A percentile compares a stretch with the other conserved stretches of the same genome.
Conservation (phyloP, 2,113 vertebrate species). For the Anguilla japonica region DNA sequence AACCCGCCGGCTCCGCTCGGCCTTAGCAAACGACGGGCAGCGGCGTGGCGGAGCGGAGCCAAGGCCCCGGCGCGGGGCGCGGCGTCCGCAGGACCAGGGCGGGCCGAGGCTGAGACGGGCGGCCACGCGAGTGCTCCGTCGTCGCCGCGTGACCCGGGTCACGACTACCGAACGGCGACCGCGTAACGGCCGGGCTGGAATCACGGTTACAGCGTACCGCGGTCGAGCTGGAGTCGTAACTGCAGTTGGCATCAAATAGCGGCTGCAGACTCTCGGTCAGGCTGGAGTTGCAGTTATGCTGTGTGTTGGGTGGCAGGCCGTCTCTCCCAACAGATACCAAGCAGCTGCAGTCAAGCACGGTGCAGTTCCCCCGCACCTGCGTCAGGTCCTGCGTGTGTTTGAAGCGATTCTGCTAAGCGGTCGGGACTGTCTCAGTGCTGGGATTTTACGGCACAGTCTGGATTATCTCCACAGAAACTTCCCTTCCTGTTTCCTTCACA, state of each 20-base stretch:
- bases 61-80: background rate
- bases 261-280: background rate
- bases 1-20: background rate
- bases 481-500: constrained; percentile 4
- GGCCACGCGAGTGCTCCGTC: background rate
- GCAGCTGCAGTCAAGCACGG: background rate
- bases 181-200: background rate
- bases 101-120: no score
- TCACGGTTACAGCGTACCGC: background rate
- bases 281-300: background rate
- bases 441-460: background rate
- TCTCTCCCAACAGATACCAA: background rate
- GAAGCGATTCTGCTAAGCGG: background rate
- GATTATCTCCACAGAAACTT: constrained; percentile 5
- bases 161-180: background rate
- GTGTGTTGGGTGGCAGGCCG: no score
- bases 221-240: background rate
- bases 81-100: background rate
- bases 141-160: background rate
- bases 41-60: background rate
- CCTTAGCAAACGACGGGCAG: no score
- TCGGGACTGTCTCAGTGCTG: background rate
- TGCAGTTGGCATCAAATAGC: background rate
- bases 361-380: no score
- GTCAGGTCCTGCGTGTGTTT: no score